Evolutionary conservation across 2,888 invertebrate genomes (phyloP).

Genomic region (Merodon equestris): DNA sequence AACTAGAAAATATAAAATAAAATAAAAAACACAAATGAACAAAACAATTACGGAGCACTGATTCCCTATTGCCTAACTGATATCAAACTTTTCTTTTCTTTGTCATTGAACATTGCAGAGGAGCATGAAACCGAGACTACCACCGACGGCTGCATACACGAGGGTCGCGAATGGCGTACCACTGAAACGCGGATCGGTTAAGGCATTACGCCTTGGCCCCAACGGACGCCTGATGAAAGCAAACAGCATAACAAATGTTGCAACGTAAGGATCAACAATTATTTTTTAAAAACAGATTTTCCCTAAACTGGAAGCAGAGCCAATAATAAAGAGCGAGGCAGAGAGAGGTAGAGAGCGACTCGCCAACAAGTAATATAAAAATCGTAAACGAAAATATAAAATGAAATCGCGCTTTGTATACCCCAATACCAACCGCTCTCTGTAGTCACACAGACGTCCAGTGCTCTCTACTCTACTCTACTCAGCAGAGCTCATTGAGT

Average conservation of each 20-base stretch:
- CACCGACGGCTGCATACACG: conserved; percentile 66
- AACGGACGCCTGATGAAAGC: conserved; percentile 76
- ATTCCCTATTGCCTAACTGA: conserved; percentile 53
- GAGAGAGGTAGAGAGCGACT: conserved; percentile 9
- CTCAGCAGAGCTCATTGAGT: conserved; percentile 38
- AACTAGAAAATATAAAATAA: too few species aligned
- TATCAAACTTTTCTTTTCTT: conserved; percentile 65
- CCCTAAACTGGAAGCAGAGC: conserved; percentile 26
- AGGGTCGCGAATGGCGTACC: conserved; percentile 70
- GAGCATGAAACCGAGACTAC: conserved; percentile 75
- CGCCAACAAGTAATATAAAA: conserved; percentile 16
- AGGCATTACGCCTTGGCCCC: conserved; percentile 76
- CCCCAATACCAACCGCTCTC: conserved; percentile 24
- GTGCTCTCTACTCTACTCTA: conserved; percentile 35
- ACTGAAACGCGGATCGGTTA: conserved; percentile 73
- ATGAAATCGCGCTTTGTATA: too few species aligned
- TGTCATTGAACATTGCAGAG: conserved; percentile 75
- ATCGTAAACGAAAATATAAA: too few species aligned
- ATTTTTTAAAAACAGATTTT: conserved; percentile 30
- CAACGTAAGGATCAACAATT: conserved; percentile 77
- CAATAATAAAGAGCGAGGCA: conserved; percentile 44
- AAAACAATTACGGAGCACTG: conserved; percentile 6
- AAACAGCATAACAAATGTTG: conserved; percentile 76
- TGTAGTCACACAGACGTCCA: conserved; percentile 22
- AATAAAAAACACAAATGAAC: too few species aligned